Percentiles rank a stretch among this genome's conserved stretches.
These are phyloP conservation scores for Drosophila longiperda DNA, from an alignment of 2,888 invertebrate species.

Conservation along the genomic window DNA sequence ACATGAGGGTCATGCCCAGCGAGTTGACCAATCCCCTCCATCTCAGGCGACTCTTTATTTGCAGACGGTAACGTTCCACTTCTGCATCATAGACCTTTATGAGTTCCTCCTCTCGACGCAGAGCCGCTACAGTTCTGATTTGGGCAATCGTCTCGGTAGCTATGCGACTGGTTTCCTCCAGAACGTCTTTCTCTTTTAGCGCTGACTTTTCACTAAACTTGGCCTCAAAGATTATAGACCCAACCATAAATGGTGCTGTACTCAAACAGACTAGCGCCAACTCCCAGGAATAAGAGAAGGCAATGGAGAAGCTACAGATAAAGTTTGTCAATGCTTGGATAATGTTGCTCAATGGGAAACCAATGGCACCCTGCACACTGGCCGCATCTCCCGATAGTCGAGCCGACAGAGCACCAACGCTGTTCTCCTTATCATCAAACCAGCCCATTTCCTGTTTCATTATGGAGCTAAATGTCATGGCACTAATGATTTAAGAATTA, in stretches of 20 bases:
- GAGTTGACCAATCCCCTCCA: constrained; percentile 89
- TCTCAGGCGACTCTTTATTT: constrained; percentile 86
- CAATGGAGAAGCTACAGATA: constrained; percentile 87
- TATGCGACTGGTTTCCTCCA: constrained; percentile 89
- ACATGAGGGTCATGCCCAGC: constrained; percentile 89
- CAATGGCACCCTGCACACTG: constrained; percentile 90
- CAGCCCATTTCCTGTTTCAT: constrained; percentile 90
- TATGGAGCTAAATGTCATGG: constrained; percentile 87
- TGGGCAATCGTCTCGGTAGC: constrained; percentile 91
- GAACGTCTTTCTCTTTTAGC: constrained; percentile 87
- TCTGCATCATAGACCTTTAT: constrained; percentile 87
- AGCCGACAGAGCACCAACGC: constrained; percentile 89
- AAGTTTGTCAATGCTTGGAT: constrained; percentile 89
- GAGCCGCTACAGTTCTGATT: constrained; percentile 89
- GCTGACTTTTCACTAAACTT: constrained; percentile 87
- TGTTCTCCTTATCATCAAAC: constrained; percentile 89
- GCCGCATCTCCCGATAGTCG: constrained; percentile 90
- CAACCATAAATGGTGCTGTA: constrained; percentile 89
- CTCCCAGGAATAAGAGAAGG: constrained; percentile 89
- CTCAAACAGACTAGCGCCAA: constrained; percentile 89
- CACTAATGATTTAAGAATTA: constrained; percentile 49
- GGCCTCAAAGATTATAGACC: constrained; percentile 88
- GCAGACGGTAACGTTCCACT: constrained; percentile 85
- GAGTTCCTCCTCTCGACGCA: constrained; percentile 87
- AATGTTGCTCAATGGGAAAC: constrained; percentile 88